Evolutionary conservation across 2,888 invertebrate species (phyloP).

Genomic region (Papilio protenor): DNA sequence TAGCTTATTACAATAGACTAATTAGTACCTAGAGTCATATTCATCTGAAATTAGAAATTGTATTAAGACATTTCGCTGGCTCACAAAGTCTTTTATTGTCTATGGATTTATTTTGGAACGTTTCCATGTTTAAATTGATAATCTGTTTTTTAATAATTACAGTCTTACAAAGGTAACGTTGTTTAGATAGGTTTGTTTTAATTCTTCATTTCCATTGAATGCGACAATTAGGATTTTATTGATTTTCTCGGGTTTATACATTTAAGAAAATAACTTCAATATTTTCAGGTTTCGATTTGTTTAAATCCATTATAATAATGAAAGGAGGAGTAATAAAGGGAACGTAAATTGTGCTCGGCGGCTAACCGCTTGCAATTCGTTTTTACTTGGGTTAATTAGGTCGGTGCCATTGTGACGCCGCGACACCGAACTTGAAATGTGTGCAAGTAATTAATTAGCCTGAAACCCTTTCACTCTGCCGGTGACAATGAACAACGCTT

Average conservation of each 20-base stretch:
- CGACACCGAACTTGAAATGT: constrained; percentile 50
- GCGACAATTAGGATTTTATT: too few species aligned
- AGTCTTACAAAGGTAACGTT: too few species aligned
- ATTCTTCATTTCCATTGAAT: too few species aligned
- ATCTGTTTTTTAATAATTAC: too few species aligned
- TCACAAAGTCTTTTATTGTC: too few species aligned
- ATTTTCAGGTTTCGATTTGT: not conserved
- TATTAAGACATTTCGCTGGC: too few species aligned
- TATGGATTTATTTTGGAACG: too few species aligned
- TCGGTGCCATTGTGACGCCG: constrained; percentile 71
- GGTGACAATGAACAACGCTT: constrained; percentile 25
- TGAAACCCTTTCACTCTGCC: constrained; percentile 45
- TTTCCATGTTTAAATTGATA: too few species aligned
- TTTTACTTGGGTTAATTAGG: constrained; percentile 79
- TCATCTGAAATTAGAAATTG: too few species aligned
- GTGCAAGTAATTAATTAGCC: constrained; percentile 56
- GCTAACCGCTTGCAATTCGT: constrained; percentile 72
- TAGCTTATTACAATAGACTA: too few species aligned
- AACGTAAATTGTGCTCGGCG: constrained; percentile 48
- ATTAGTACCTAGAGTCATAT: too few species aligned
- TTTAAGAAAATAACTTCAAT: not conserved
- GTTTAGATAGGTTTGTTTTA: too few species aligned
- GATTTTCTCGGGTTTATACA: not conserved
- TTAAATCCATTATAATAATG: not conserved
- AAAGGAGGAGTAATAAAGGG: constrained; percentile 20